These are phyloP conservation scores for Drosophila ambigua DNA, from an alignment of 1,140 invertebrate genomes.

Conservation along the genomic window DNA sequence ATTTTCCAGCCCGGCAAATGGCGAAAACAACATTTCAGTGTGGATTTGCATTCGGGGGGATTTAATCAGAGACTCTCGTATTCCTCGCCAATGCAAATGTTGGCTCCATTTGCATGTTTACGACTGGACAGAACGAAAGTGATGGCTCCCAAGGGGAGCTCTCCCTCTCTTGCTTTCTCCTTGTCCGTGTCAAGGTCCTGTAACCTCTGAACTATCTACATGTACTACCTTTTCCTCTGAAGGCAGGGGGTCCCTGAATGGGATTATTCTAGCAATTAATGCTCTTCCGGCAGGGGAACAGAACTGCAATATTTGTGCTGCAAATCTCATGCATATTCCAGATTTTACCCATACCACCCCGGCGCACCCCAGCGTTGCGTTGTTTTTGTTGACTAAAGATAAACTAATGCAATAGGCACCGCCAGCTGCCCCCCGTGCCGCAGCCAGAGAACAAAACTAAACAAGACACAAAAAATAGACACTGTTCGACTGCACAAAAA, in stretches of 20 bases:
- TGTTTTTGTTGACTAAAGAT: conserved; percentile 59
- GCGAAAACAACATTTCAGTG: conserved; percentile 42
- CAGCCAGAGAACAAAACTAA: conserved; percentile 48
- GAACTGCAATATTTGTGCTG: conserved; percentile 32
- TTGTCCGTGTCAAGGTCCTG: background rate
- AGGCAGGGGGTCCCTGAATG: background rate
- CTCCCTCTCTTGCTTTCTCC: background rate
- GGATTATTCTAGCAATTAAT: conserved; percentile 45
- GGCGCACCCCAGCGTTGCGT: background rate
- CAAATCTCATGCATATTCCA: conserved; percentile 41
- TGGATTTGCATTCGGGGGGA: conserved; percentile 16
- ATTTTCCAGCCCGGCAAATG: conserved; percentile 25
- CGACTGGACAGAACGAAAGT: conserved; percentile 3
- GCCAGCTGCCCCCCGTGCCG: conserved; percentile 13
- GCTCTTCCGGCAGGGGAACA: conserved; percentile 28
- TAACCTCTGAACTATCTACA: too few relatives aligned
- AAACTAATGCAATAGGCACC: conserved; percentile 65
- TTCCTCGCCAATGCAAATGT: conserved; percentile 40
- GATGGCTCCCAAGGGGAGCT: too few relatives aligned
- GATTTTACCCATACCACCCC: conserved; percentile 4
- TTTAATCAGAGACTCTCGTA: conserved; percentile 8
- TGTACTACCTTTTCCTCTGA: too few relatives aligned
- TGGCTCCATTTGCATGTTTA: conserved; percentile 49
- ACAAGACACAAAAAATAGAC: conserved; percentile 48
- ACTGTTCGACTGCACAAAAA: conserved; percentile 17